Evolutionary conservation across 2,888 invertebrate genomes (phyloP).

Genomic region (Eristalis arbustorum): DNA sequence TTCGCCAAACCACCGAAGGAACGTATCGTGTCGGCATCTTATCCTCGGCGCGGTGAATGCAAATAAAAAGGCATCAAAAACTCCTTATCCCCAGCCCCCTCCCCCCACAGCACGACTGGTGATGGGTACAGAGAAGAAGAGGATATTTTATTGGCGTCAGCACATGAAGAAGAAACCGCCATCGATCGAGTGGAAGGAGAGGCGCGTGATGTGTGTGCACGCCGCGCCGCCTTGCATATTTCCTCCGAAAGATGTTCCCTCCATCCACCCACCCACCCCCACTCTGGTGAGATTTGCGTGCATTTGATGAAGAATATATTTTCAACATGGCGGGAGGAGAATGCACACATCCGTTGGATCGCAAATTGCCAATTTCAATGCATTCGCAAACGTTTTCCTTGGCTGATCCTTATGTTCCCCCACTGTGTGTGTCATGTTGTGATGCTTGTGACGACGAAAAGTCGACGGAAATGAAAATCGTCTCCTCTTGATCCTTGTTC

Average conservation of each 20-base stretch:
- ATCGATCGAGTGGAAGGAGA: constrained; percentile 38
- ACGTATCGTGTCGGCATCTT: neutral
- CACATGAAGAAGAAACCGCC: constrained; percentile 28
- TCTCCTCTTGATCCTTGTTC: constrained; percentile 12
- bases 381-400: constrained; percentile 36
- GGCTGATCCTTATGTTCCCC: neutral
- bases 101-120: neutral
- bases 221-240: too few relatives aligned
- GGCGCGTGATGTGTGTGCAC: constrained; percentile 28
- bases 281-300: constrained; percentile 12
- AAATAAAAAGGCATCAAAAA: neutral
- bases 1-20: constrained; percentile 4
- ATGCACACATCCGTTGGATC: constrained; percentile 8
- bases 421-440: neutral
- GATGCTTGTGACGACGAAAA: neutral
- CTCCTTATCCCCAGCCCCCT: neutral
- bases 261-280: neutral
- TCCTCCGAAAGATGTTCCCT: too few relatives aligned
- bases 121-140: constrained; percentile 15
- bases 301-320: constrained; percentile 56
- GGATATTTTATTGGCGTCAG: constrained; percentile 62
- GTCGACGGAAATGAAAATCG: constrained; percentile 52
- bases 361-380: constrained; percentile 63
- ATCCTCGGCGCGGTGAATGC: neutral
- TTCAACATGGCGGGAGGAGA: constrained; percentile 15